These are phyloP conservation scores for Chromoteleia sp. DNA, from an alignment of 2,888 invertebrate species.

Conservation along the genomic window DNA sequence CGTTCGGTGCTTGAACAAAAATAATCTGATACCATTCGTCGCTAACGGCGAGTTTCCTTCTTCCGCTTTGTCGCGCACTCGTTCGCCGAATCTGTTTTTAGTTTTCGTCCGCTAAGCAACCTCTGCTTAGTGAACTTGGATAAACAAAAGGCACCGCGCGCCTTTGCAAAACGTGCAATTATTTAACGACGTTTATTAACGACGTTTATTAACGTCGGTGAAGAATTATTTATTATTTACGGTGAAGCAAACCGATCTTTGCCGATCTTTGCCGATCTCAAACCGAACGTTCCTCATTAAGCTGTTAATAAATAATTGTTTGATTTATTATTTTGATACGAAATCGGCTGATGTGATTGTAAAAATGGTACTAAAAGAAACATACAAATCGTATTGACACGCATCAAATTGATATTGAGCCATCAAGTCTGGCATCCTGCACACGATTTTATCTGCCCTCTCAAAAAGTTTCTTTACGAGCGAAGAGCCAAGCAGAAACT, in stretches of 20 bases:
- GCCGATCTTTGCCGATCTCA: too few species aligned
- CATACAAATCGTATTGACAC: slow-evolving; percentile 11
- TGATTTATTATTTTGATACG: too few species aligned
- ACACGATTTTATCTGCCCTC: slow-evolving; percentile 20
- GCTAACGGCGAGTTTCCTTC: neutral
- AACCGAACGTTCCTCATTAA: too few species aligned
- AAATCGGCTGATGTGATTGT: too few species aligned
- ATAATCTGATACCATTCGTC: slow-evolving; percentile 35
- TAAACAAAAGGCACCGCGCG: slow-evolving; percentile 6
- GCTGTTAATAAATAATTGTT: too few species aligned
- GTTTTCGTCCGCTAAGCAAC: neutral
- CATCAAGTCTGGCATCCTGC: slow-evolving; percentile 9
- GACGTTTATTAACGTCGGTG: too few species aligned
- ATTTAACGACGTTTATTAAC: slow-evolving; percentile 1
- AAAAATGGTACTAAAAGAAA: neutral
- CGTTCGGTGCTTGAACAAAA: slow-evolving; percentile 5
- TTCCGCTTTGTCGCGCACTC: neutral
- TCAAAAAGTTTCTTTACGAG: slow-evolving; percentile 44
- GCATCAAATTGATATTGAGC: slow-evolving; percentile 24
- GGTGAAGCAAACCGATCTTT: too few species aligned
- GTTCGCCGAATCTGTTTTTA: neutral
- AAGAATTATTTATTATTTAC: too few species aligned
- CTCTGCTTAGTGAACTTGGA: too few species aligned
- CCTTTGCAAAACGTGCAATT: too few species aligned
- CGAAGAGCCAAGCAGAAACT: slow-evolving; percentile 18